phyloP scores from a whole-genome alignment of 2,113 vertebrate genomes.

The Hymenochirus boettgeri region DNA sequence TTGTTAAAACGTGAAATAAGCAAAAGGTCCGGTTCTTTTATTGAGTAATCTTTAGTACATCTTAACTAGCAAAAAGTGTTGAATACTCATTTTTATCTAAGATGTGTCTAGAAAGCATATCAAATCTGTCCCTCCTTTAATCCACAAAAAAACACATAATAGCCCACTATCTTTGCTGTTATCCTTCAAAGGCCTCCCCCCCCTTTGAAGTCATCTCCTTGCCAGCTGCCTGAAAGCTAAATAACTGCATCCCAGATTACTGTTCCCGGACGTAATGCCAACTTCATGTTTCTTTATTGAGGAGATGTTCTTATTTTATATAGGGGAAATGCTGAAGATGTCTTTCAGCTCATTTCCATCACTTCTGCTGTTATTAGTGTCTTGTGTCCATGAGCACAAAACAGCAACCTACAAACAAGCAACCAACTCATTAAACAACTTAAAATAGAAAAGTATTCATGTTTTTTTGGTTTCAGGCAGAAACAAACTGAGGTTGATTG shows the following conservation, averaged over 20 bases:
- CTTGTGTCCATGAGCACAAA: constrained; percentile 7
- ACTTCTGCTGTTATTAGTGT: constrained; percentile 14
- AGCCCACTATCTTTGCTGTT: constrained; percentile 21
- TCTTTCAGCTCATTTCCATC: constrained; percentile 22
- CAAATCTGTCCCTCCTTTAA: constrained; percentile 32
- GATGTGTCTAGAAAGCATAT: constrained; percentile 37
- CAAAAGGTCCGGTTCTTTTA: not conserved
- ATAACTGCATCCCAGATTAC: constrained; percentile 25
- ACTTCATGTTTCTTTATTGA: constrained; percentile 6
- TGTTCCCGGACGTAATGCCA: constrained; percentile 32
- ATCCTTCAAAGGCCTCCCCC: constrained; percentile 20
- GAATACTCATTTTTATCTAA: constrained; percentile 18
- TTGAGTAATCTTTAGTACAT: constrained; percentile 9
- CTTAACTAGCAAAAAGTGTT: constrained; percentile 2
- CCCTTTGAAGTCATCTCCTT: constrained; percentile 30
- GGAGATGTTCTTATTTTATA: constrained; percentile 21
- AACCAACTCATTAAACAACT: not conserved
- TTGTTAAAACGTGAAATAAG: not conserved
- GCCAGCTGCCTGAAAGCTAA: constrained; percentile 38
- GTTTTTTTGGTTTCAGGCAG: not conserved
- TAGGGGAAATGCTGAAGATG: constrained; percentile 21
- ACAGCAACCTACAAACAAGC: not conserved
- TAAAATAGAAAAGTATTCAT: no score
- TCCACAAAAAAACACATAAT: constrained; percentile 23
- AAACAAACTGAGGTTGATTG: constrained; percentile 4